Evolutionary conservation across 1,140 invertebrate genomes (phyloP).

Genomic region (Pemphigus obesinymphae): DNA sequence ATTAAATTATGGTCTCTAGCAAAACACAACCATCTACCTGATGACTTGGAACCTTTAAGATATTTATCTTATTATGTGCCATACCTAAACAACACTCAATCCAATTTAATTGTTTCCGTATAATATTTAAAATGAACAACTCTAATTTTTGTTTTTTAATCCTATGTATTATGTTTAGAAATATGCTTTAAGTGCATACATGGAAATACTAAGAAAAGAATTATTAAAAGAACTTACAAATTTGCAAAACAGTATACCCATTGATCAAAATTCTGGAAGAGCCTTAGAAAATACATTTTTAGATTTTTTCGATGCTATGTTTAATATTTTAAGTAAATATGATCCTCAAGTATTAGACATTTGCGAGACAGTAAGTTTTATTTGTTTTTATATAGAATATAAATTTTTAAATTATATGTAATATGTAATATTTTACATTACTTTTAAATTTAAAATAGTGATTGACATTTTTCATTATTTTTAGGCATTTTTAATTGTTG

Average conservation of each 20-base stretch:
- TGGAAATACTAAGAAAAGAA: not conserved
- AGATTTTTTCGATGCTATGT: constrained; percentile 2
- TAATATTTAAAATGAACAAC: constrained; percentile 1
- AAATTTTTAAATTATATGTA: not conserved
- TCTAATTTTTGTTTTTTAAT: not conserved
- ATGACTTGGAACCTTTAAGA: not conserved
- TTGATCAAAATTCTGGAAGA: not conserved
- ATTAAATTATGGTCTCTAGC: constrained; percentile 13
- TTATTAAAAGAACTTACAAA: not conserved
- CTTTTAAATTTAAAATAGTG: not conserved
- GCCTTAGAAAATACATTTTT: not conserved
- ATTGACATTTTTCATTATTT: not conserved
- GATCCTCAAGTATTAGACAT: not conserved
- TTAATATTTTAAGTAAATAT: not conserved
- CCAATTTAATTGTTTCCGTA: constrained; percentile 18
- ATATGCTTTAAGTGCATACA: constrained; percentile 7
- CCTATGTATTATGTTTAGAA: not conserved
- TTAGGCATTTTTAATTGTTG: constrained; percentile 25
- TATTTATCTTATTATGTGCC: constrained; percentile 32
- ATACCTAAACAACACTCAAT: not conserved
- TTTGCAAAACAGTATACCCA: not conserved
- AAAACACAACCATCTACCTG: constrained; percentile 11
- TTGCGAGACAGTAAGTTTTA: not conserved
- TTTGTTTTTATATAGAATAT: not conserved
- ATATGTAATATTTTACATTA: not conserved